Evolutionary conservation across 2,888 invertebrate species (phyloP).

Genomic region (Troides helena): DNA sequence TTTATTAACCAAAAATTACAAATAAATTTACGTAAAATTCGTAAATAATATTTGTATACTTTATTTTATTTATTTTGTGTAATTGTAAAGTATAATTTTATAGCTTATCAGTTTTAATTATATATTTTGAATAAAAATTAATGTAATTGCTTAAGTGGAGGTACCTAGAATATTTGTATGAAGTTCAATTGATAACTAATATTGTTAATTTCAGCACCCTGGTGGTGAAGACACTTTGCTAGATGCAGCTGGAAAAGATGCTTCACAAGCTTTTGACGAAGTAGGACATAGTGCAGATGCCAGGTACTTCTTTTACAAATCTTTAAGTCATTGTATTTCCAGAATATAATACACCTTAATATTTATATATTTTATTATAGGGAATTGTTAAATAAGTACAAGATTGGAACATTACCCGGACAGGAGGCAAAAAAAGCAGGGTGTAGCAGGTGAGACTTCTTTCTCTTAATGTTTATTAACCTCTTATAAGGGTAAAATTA

Average conservation of each 20-base stretch:
- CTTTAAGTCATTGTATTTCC: not conserved
- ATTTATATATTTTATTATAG: conserved; percentile 64
- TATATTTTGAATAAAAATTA: no score
- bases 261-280: conserved; percentile 93
- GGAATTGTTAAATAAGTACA: conserved; percentile 87
- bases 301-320: conserved; percentile 41
- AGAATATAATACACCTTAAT: not conserved
- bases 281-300: conserved; percentile 97
- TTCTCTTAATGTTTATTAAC: no score
- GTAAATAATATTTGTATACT: no score
- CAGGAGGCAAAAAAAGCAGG: not conserved
- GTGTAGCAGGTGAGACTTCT: not conserved
- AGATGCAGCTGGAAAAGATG: conserved; percentile 89
- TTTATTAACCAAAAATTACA: no score
- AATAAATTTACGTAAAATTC: no score
- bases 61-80: no score
- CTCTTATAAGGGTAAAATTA: not conserved
- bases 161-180: no score
- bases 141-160: no score
- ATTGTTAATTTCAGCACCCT: conserved; percentile 83
- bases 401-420: conserved; percentile 83
- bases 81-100: no score
- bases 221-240: conserved; percentile 91
- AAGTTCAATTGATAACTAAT: no score
- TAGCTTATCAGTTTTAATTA: no score